Evolutionary conservation across 2,888 invertebrate species (phyloP).

Genomic region (Sepioteuthis lessoniana): DNA sequence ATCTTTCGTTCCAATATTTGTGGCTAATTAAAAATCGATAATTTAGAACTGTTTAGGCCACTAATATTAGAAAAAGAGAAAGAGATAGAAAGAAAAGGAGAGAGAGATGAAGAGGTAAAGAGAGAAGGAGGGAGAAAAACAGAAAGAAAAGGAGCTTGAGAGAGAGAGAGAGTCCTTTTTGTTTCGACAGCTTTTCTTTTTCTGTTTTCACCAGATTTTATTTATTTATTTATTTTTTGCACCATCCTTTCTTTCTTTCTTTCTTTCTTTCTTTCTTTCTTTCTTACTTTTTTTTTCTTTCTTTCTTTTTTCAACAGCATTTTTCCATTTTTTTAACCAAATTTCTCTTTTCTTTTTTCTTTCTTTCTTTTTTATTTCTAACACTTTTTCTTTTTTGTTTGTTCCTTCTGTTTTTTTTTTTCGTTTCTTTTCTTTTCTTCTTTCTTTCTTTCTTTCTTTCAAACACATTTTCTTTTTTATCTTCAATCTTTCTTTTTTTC

Average conservation of each 20-base stretch:
- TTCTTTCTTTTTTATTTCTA: not conserved
- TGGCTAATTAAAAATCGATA: too few species aligned
- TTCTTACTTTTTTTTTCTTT: not conserved
- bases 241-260: not conserved
- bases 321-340: too few species aligned
- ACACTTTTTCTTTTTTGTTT: not conserved
- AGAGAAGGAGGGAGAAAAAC: too few species aligned
- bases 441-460: not conserved
- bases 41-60: too few species aligned
- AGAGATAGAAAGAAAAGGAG: not conserved
- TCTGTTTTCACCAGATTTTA: too few species aligned
- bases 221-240: too few species aligned
- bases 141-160: not conserved
- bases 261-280: not conserved
- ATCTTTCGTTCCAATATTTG: too few species aligned
- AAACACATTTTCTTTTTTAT: not conserved
- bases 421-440: not conserved
- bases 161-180: too few species aligned
- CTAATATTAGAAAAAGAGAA: slow-evolving; percentile 47
- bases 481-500: not conserved
- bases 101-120: too few species aligned
- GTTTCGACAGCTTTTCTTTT: too few species aligned
- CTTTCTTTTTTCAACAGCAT: not conserved
- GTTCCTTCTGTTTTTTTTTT: not conserved
- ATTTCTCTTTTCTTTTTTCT: not conserved